Base-by-base conservation (phyloP, 2,797 vertebrate species). In the Pantherophis alleghaniensis region DNA sequence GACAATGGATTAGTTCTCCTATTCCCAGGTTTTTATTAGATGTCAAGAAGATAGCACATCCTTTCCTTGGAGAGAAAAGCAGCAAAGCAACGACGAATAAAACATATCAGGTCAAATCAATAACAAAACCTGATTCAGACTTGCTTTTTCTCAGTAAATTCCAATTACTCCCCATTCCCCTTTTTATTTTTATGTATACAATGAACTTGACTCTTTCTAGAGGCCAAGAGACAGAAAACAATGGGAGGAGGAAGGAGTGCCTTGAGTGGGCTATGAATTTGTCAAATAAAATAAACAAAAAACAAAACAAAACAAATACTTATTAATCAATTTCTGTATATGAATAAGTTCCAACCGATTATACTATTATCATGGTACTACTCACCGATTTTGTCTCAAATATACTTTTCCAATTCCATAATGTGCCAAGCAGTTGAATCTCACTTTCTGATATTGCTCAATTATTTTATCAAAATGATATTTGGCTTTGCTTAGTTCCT, bases 331-430 rank as follows among this genome's bases (percentile, higher is more conserved):
- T 47, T 60, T 60, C 47, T 63, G 2, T 32, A 89, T 4, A 32
- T 47, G 9, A 47, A 92, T 61, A 37, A 57, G 32, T 32, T 26
- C 4, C n/a, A 86, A 86, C 47, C 11, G 2, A 10, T 28, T 37
- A 60, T 53, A 56, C 60, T 55, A 74, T 20, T 90, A n/a, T 56
- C 7, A 51, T n/a, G 4, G 22, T 53, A 88, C 94, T 2, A 98
- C 97, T 94, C 90, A 98, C 99, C 98, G 98, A 98, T 99, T 99
- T 94, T 99, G 98, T 92, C 97, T 98, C 47, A 98, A 96, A 93
- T 98, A 98, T 1, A 99, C 97, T 94, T 96, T 98, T 47, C 99
- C 99, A 79, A 98, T 96, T 86, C 98, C 98, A 93, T 98, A 99
- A 93, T 97, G 98, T 66, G 99, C 98, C 96, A 99, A 96, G 94